Evolutionary conservation across 2,888 invertebrate genomes (phyloP).

Genomic region (Cactoblastis cactorum): DNA sequence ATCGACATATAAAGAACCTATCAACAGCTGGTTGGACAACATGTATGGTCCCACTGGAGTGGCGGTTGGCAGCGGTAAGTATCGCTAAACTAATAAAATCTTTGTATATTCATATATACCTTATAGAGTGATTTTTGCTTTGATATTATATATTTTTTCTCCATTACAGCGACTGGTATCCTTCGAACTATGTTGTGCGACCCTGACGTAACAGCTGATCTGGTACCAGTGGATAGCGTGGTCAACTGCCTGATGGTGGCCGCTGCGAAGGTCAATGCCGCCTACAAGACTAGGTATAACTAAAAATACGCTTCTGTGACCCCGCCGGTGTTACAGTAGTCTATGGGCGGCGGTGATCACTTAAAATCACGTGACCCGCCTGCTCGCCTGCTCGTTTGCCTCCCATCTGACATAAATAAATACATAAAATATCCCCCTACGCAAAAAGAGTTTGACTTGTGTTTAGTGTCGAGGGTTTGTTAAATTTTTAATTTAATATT

Average conservation of each 20-base stretch:
- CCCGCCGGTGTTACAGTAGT: no score
- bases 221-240: conserved; percentile 86
- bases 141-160: conserved; percentile 14
- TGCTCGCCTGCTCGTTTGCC: no score
- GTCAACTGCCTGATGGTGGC: conserved; percentile 85
- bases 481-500: no score
- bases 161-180: conserved; percentile 83
- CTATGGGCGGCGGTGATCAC: no score
- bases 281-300: conserved; percentile 52
- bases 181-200: conserved; percentile 83
- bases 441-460: no score
- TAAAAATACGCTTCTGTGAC: no score
- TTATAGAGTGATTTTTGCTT: background rate
- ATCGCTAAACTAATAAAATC: background rate
- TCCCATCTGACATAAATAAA: no score
- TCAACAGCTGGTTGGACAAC: conserved; percentile 88
- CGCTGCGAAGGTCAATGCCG: conserved; percentile 77
- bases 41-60: conserved; percentile 87
- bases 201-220: conserved; percentile 80
- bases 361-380: no score
- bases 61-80: conserved; percentile 74
- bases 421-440: no score
- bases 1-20: conserved; percentile 80
- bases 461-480: no score
- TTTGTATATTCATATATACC: no score